These are phyloP conservation scores for Augochlora pura DNA, from an alignment of 1,140 invertebrate genomes.

Conservation along the genomic window DNA sequence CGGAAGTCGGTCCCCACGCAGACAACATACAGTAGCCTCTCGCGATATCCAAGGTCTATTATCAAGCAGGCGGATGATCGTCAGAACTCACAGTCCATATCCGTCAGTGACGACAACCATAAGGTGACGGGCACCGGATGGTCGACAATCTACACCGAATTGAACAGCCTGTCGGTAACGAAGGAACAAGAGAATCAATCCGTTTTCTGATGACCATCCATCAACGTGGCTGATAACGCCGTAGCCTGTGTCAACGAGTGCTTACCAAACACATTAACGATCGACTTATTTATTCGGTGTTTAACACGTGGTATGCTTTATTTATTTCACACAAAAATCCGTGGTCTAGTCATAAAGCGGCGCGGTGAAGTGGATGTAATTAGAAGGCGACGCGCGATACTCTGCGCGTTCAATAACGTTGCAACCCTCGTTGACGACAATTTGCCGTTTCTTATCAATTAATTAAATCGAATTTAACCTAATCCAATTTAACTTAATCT, in stretches of 20 bases:
- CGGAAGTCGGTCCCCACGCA: conserved; percentile 57
- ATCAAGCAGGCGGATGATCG: conserved; percentile 29
- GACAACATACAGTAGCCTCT: conserved; percentile 72
- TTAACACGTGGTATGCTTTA: too few species aligned
- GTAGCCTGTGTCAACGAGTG: conserved; percentile 45
- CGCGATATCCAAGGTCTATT: conserved; percentile 64
- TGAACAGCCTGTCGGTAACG: neutral
- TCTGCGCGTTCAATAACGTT: too few species aligned
- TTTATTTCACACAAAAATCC: too few species aligned
- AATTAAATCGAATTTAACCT: too few species aligned
- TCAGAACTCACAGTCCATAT: conserved; percentile 67
- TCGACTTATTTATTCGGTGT: too few species aligned
- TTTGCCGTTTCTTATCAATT: too few species aligned
- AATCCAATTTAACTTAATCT: too few species aligned
- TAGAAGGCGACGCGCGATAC: too few species aligned
- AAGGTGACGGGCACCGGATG: conserved; percentile 45
- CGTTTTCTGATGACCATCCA: conserved; percentile 68
- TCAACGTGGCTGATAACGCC: conserved; percentile 69
- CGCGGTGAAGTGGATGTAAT: too few species aligned
- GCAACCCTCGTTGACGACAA: too few species aligned
- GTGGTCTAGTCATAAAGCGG: conserved; percentile 80
- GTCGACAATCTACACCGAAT: conserved; percentile 10
- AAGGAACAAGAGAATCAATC: neutral
- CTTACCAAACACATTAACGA: conserved; percentile 40
- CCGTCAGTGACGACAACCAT: conserved; percentile 70